Evolutionary conservation across 1,140 invertebrate species (phyloP).

Genomic region (Solenopsis fugax): DNA sequence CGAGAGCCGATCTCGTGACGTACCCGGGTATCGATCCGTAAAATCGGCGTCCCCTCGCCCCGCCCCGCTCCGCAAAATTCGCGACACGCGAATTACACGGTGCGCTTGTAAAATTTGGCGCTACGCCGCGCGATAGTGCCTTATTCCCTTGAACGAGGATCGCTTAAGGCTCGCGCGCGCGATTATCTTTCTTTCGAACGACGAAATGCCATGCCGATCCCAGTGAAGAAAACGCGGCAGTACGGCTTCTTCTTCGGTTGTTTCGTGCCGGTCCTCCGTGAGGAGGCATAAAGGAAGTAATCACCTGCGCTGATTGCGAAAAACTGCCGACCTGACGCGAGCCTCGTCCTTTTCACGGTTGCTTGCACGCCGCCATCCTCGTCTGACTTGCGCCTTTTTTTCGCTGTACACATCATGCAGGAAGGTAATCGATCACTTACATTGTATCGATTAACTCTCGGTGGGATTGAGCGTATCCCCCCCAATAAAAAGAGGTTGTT

Average conservation of each 20-base stretch:
- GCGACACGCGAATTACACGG: constrained; percentile 43
- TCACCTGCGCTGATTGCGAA: constrained; percentile 64
- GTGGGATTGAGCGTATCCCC: neutral
- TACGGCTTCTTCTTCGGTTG: constrained; percentile 42
- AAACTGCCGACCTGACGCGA: constrained; percentile 51
- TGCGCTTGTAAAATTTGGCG: constrained; percentile 40
- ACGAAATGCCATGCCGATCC: constrained; percentile 64
- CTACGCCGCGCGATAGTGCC: constrained; percentile 14
- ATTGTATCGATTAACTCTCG: constrained; percentile 43
- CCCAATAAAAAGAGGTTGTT: neutral
- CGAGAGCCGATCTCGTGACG: constrained; percentile 19
- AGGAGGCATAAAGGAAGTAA: constrained; percentile 63
- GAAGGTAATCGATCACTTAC: constrained; percentile 48
- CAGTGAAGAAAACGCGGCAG: constrained; percentile 54
- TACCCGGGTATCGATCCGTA: neutral
- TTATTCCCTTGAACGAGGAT: constrained; percentile 41
- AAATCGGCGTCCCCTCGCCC: neutral
- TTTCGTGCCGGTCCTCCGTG: constrained; percentile 49
- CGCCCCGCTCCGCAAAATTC: neutral
- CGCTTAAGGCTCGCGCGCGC: constrained; percentile 36
- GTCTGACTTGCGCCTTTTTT: constrained; percentile 16
- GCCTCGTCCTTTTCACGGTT: constrained; percentile 55
- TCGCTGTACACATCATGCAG: constrained; percentile 22
- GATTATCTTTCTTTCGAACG: constrained; percentile 56
- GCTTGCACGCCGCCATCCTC: constrained; percentile 35